Base-by-base conservation (phyloP, 1,140 invertebrate genomes). In the Rhyzopertha dominica region DNA sequence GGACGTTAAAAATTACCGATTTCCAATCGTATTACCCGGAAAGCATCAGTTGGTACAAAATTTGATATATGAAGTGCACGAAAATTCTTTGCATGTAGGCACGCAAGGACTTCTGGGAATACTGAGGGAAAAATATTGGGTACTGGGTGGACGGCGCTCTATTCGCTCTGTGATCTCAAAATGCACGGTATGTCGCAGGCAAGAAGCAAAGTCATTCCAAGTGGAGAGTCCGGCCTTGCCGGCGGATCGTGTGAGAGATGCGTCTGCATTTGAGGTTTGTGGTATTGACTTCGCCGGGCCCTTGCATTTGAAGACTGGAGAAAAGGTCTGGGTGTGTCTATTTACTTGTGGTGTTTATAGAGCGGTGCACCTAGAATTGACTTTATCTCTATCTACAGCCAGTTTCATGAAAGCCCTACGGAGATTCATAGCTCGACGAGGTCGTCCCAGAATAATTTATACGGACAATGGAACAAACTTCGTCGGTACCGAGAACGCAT, bases 401-500 rank as follows among this genome's bases (percentile, higher is more conserved):
- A 37, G 23, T 16, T 68, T 67, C 54, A 20, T 68, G 3, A 44
- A 56, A 34, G 56, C 51, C 1, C 46, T 68, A 3, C 23, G 63
- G 12, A 36, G 62, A 24, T 68, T 70, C 41, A 53, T 66, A 4
- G 55, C 57, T 13, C 35, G 58, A 35, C 48, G 62, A 43, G 62
- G 63, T 23, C 41, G 59, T 39, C 66, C 63, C 2, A 28, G 26
- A 1, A 53, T 53, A 0, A n/a, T 74, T 7, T 19, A 20, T n/a
- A n/a, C n/a, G n/a, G n/a, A n/a, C 40, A 70, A 72, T 40, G 69
- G 61, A 1, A 64, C 52, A 5, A 70, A 65, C 47, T 69, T 68
- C 38, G 38, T 35, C n/a, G 54, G 59, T 3, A 35, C 53, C 16
- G 36, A 47, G 29, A 67, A 65, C 39, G 24, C 40, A 24, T 57